Conservation (phyloP, 2,888 invertebrate genomes). For the Diploptera punctata region DNA sequence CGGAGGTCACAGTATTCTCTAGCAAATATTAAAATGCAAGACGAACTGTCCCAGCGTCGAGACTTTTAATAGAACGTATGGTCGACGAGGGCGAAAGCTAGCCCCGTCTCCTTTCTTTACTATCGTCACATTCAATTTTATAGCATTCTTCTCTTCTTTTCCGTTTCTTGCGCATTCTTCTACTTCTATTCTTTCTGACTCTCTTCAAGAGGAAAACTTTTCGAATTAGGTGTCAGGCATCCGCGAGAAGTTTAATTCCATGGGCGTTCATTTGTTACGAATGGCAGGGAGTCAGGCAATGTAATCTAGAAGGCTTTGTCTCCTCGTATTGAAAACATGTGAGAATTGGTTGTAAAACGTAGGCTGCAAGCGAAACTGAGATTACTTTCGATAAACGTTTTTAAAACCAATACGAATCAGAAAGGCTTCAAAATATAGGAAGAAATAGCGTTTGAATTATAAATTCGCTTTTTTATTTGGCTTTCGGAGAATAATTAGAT, state of each 20-base stretch:
- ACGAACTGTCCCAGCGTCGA: neutral
- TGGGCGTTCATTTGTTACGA: constrained; percentile 23
- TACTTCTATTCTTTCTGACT: neutral
- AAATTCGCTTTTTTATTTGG: too few relatives aligned
- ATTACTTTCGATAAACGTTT: too few relatives aligned
- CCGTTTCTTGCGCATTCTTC: neutral
- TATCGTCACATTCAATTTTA: constrained; percentile 34
- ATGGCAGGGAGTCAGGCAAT: constrained; percentile 20
- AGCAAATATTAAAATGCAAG: constrained; percentile 24
- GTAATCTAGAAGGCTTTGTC: neutral
- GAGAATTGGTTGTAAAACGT: too few relatives aligned
- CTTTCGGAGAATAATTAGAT: too few relatives aligned
- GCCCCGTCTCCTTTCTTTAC: constrained; percentile 18
- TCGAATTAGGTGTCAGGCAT: constrained; percentile 32
- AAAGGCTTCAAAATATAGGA: too few relatives aligned
- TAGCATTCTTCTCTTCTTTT: constrained; percentile 29
- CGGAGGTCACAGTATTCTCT: neutral
- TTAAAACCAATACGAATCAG: too few relatives aligned
- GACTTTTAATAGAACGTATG: constrained; percentile 4
- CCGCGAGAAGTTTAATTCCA: constrained; percentile 30
- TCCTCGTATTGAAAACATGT: neutral
- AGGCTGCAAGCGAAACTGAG: too few relatives aligned
- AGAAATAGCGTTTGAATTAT: too few relatives aligned
- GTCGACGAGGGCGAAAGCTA: neutral
- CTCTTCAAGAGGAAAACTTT: constrained; percentile 20